phyloP scores from a whole-genome alignment of 2,113 vertebrate genomes.

The Colaptes auratus region DNA sequence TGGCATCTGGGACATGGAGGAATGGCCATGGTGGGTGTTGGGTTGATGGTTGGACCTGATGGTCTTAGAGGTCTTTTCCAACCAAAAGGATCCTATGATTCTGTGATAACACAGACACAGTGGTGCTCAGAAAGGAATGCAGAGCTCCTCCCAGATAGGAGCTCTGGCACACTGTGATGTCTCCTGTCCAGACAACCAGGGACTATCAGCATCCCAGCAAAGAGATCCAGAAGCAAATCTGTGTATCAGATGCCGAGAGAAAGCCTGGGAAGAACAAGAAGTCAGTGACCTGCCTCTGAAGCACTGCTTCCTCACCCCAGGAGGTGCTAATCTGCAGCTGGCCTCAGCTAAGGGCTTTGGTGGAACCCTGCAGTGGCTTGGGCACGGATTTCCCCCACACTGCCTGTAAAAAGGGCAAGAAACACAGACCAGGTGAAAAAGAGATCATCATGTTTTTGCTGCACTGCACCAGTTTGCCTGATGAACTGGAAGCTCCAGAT shows the following conservation, averaged over 20 bases:
- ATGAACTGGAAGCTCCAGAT: conserved; percentile 37
- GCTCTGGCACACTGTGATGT: background rate
- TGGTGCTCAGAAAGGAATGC: background rate
- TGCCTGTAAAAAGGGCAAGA: background rate
- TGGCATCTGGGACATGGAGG: too few relatives aligned
- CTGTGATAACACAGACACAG: background rate
- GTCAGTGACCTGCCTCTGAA: background rate
- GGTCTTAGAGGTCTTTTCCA: too few relatives aligned
- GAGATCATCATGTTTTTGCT: background rate
- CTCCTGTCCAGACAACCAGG: background rate
- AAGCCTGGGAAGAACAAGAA: background rate
- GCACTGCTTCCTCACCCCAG: background rate
- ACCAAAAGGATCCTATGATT: too few relatives aligned
- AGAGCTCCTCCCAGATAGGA: background rate
- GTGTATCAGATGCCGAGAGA: background rate
- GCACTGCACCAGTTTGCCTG: conserved; percentile 14
- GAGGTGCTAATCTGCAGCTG: background rate
- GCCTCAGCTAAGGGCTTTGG: background rate
- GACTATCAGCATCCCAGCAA: background rate
- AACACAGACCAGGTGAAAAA: background rate
- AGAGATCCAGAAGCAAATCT: background rate
- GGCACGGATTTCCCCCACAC: background rate
- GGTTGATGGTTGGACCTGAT: too few relatives aligned
- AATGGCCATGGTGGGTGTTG: too few relatives aligned
- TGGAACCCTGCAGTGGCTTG: background rate